These are phyloP conservation scores for Barypeithes pellucidus DNA, from an alignment of 2,888 invertebrate genomes.

Conservation along the genomic window DNA sequence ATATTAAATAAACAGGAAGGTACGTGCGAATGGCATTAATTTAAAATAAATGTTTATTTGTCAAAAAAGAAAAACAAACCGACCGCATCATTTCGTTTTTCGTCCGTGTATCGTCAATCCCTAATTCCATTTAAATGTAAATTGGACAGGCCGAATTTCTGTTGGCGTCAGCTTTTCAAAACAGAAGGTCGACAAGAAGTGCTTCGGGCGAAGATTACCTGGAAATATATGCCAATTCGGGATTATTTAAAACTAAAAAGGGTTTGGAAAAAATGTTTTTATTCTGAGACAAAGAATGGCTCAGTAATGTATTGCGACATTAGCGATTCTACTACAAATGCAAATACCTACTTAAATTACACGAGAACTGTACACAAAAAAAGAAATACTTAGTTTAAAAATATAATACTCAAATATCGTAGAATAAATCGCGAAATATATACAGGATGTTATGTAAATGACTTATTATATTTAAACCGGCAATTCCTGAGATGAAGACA, in stretches of 20 bases:
- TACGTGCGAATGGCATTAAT: background rate
- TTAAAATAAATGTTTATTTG: slow-evolving; percentile 4
- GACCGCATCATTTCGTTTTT: slow-evolving; percentile 11
- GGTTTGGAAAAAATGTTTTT: background rate
- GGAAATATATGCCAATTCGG: slow-evolving; percentile 18
- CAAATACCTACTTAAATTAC: no score
- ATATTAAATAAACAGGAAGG: background rate
- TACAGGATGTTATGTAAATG: no score
- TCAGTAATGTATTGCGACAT: background rate
- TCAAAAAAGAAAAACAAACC: slow-evolving; percentile 6
- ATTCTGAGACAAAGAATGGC: background rate
- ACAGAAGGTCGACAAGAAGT: slow-evolving; percentile 16
- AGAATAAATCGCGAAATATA: no score
- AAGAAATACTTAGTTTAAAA: no score
- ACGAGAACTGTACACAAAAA: no score
- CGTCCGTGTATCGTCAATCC: slow-evolving; percentile 12
- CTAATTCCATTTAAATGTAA: slow-evolving; percentile 35
- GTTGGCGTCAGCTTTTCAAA: slow-evolving; percentile 9
- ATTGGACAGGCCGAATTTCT: slow-evolving; percentile 39
- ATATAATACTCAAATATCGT: no score
- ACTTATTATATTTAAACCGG: no score
- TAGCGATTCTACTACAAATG: no score
- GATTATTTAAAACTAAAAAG: background rate
- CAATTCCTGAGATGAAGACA: no score
- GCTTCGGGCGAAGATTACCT: slow-evolving; percentile 15